phyloP scores from a whole-genome alignment of 2,888 invertebrate species.

The Microctonus brassicae region DNA sequence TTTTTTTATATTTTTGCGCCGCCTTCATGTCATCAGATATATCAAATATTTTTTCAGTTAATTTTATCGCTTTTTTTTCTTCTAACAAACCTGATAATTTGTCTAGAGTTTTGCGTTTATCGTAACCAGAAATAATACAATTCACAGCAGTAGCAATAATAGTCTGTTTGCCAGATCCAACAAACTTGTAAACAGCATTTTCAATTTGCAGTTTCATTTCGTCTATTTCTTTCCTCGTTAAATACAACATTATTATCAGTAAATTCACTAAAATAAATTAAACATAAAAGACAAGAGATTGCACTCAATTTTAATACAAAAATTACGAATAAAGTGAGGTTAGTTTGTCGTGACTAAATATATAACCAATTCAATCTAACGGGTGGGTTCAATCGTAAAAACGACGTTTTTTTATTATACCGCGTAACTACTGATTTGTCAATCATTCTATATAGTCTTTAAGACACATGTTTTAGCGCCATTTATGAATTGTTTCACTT shows the following conservation, averaged over 20 bases:
- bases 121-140: conserved; percentile 85
- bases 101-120: conserved; percentile 86
- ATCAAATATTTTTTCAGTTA: conserved; percentile 84
- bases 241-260: conserved; percentile 71
- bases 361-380: no score
- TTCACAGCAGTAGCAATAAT: conserved; percentile 85
- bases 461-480: no score
- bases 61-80: conserved; percentile 81
- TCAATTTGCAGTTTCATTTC: conserved; percentile 85
- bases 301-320: no score
- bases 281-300: no score
- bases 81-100: conserved; percentile 85
- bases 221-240: conserved; percentile 84
- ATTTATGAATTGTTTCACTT: no score
- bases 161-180: conserved; percentile 85
- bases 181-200: conserved; percentile 83
- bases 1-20: conserved; percentile 76
- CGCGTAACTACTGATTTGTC: no score
- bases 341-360: no score
- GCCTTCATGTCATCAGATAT: conserved; percentile 78
- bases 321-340: no score
- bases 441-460: no score
- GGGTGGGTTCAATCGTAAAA: no score
- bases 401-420: no score
- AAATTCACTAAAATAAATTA: no score